A percentile compares a stretch with the other conserved stretches of the same genome.
Evolutionary conservation across 2,113 vertebrate genomes (phyloP).

Genomic region (Vireo altiloquus): DNA sequence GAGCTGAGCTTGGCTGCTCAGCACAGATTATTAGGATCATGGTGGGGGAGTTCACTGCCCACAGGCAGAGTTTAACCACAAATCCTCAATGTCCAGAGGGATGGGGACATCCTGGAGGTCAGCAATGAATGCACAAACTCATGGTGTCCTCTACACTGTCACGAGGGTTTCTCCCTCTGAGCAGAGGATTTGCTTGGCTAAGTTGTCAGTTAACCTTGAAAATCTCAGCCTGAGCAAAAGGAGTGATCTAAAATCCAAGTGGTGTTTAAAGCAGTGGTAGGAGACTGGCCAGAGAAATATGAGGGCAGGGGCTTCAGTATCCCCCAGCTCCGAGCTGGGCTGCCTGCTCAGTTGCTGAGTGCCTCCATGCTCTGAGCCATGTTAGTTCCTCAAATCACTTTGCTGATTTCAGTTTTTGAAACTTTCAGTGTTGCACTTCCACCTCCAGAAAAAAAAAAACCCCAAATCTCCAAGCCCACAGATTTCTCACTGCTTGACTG

Average conservation of each 20-base stretch:
- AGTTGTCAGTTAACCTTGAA: background rate
- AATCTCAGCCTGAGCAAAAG: background rate
- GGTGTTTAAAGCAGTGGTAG: background rate
- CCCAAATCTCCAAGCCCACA: background rate
- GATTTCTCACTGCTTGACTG: background rate
- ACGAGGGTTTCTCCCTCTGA: background rate
- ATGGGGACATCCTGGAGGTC: background rate
- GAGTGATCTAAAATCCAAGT: background rate
- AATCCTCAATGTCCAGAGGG: background rate
- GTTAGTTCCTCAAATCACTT: background rate
- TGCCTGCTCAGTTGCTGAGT: accelerated
- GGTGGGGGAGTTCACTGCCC: background rate
- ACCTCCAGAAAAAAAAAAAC: background rate
- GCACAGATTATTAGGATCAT: background rate
- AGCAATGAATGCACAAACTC: background rate
- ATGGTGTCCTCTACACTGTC: background rate
- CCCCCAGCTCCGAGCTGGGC: background rate
- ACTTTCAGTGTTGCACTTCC: background rate
- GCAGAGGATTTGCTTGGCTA: background rate
- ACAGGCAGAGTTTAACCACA: background rate
- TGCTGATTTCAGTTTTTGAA: background rate
- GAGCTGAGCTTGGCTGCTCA: background rate
- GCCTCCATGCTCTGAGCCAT: accelerated
- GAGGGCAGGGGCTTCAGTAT: background rate
- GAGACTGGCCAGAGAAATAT: background rate